A percentile compares a stretch with the other conserved stretches of the same genome.
phyloP scores from a whole-genome alignment of 37 sponge, comb jelly and placozoan genomes.

The Sycon ciliatum region DNA sequence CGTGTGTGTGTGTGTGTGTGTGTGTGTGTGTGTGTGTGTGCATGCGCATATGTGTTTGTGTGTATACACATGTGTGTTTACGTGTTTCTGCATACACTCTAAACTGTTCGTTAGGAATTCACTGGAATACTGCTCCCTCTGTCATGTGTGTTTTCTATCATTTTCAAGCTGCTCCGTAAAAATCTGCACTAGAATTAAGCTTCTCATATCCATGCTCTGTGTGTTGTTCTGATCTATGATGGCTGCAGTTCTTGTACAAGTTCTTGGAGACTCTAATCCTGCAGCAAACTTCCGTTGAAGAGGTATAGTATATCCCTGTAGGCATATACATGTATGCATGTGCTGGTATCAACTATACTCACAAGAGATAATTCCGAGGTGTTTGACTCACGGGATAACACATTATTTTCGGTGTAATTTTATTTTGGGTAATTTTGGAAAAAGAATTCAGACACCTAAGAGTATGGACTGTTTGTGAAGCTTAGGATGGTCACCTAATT shows the following conservation, averaged over 20 bases:
- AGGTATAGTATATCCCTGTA: no score
- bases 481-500: no score
- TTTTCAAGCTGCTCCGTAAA: background rate
- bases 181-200: background rate
- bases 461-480: no score
- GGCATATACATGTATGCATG: no score
- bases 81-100: background rate
- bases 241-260: conserved; percentile 69
- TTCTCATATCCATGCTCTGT: background rate
- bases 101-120: background rate
- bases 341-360: no score
- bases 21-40: background rate
- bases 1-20: conserved; percentile 1
- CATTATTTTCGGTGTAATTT: no score
- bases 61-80: background rate
- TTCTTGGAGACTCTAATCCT: conserved; percentile 82
- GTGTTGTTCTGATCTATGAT: no score
- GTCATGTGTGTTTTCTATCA: background rate
- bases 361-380: no score
- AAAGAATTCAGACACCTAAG: no score
- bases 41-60: background rate
- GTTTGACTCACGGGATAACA: no score
- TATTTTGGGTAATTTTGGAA: no score
- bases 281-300: conserved; percentile 82
- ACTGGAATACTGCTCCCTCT: background rate